These are phyloP conservation scores for Macroteleia sp. DNA, from an alignment of 2,888 invertebrate genomes.

Conservation along the genomic window DNA sequence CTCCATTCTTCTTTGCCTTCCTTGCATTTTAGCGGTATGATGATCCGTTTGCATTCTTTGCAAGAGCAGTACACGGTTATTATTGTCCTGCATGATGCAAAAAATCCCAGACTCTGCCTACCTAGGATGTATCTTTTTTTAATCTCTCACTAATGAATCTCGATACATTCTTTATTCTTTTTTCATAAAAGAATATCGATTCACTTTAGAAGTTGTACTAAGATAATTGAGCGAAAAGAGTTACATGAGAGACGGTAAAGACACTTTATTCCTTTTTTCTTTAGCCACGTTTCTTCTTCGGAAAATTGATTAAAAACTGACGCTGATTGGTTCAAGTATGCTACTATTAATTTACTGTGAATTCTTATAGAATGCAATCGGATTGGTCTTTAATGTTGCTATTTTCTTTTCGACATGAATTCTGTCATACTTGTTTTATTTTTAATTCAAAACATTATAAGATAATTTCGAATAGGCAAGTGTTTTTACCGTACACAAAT, in stretches of 20 bases:
- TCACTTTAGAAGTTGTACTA: constrained; percentile 36
- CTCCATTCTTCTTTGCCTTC: constrained; percentile 50
- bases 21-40: constrained; percentile 59
- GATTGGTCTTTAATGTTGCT: no score
- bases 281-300: constrained; percentile 16
- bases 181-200: constrained; percentile 34
- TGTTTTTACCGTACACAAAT: no score
- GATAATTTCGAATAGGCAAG: no score
- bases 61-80: constrained; percentile 56
- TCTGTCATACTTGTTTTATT: no score
- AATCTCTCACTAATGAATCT: constrained; percentile 57
- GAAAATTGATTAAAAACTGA: constrained; percentile 39
- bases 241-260: constrained; percentile 4
- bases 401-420: no score
- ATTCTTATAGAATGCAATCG: no score
- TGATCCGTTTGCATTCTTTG: constrained; percentile 72
- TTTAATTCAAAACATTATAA: no score
- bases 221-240: constrained; percentile 39
- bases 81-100: constrained; percentile 45
- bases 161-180: constrained; percentile 38
- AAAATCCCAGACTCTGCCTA: constrained; percentile 23
- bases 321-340: constrained; percentile 23
- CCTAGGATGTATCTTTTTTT: constrained; percentile 34
- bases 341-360: constrained; percentile 12
- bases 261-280: constrained; percentile 13